Evolutionary conservation across 2,888 invertebrate species (phyloP).

Genomic region (Ornithoptera priamus): DNA sequence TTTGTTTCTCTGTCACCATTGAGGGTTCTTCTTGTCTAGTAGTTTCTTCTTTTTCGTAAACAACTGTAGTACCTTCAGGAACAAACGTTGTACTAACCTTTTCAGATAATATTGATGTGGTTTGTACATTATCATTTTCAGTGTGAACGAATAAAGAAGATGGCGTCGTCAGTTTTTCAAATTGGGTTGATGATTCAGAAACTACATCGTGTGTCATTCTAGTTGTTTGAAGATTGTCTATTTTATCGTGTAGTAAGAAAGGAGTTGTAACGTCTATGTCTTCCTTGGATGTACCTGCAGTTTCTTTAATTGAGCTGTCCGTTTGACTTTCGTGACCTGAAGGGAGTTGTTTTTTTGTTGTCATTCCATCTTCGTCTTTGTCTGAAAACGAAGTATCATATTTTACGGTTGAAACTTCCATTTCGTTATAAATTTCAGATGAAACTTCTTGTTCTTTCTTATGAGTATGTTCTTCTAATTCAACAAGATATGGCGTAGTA

Average conservation of each 20-base stretch:
- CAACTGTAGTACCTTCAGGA: conserved; percentile 28
- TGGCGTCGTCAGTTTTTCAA: conserved; percentile 31
- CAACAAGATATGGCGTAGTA: conserved; percentile 56
- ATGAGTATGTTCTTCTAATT: conserved; percentile 61
- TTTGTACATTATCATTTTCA: conserved; percentile 19
- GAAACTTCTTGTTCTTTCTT: conserved; percentile 42
- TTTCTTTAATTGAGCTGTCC: conserved; percentile 33
- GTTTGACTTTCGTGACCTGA: conserved; percentile 35
- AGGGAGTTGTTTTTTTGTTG: conserved; percentile 33
- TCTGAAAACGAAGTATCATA: conserved; percentile 36
- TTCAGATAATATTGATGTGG: not conserved
- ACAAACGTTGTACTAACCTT: conserved; percentile 6
- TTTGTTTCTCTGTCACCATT: conserved; percentile 26
- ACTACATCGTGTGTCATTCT: conserved; percentile 10
- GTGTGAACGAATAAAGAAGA: conserved; percentile 18
- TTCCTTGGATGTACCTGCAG: conserved; percentile 27
- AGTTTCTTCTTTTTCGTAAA: conserved; percentile 40
- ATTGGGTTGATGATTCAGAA: conserved; percentile 21
- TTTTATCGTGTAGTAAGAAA: conserved; percentile 14
- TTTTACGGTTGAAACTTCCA: conserved; percentile 33
- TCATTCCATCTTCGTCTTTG: conserved; percentile 38
- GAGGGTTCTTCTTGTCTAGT: conserved; percentile 22
- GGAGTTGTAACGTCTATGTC: conserved; percentile 35
- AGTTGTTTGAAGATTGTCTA: conserved; percentile 6
- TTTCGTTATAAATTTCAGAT: conserved; percentile 35